Conservation (phyloP, 2,797 vertebrate species). For the Nyctibius grandis region DNA sequence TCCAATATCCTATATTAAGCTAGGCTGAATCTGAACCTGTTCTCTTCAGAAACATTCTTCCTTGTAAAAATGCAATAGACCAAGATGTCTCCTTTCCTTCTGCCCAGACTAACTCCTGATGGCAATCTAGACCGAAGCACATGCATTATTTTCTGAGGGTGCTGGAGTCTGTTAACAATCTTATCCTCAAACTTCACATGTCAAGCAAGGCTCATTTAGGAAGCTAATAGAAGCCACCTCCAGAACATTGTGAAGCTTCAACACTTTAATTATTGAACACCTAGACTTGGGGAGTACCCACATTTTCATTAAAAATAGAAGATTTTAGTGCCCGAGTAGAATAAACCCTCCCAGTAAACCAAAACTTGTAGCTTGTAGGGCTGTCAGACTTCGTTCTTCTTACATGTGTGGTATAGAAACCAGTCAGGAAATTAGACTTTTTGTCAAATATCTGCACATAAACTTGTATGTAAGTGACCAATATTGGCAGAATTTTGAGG, state of each 20-base stretch:
- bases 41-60: not conserved
- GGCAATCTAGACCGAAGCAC: not conserved
- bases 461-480: not conserved
- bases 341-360: not conserved
- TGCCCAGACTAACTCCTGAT: not conserved
- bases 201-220: not conserved
- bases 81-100: not conserved
- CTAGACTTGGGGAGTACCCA: not conserved
- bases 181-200: not conserved
- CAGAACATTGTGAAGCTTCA: not conserved
- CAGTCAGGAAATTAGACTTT: accelerated
- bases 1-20: not conserved
- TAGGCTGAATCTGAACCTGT: not conserved
- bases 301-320: not conserved
- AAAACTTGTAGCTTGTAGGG: not conserved
- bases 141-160: not conserved
- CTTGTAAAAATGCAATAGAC: not conserved
- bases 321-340: not conserved
- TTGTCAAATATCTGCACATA: not conserved
- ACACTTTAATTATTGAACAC: not conserved
- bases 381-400: not conserved
- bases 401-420: not conserved
- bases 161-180: not conserved
- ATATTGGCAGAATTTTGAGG: not conserved
- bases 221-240: not conserved